These are phyloP conservation scores for Drosophila leonis DNA, from an alignment of 2,888 invertebrate species.

Conservation along the genomic window DNA sequence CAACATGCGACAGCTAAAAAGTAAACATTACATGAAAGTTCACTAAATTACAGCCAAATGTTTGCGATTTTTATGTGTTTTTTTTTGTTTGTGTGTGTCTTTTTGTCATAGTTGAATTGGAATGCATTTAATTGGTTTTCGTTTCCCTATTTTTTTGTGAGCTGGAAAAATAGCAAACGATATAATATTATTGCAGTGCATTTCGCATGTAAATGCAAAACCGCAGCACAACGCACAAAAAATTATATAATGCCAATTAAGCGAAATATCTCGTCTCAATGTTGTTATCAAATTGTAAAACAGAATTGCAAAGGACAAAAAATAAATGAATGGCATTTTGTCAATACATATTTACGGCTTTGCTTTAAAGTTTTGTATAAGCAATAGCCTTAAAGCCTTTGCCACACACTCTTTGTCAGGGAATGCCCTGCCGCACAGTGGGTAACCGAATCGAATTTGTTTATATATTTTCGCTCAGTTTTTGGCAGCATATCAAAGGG, in stretches of 20 bases:
- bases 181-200: slow-evolving; percentile 34
- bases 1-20: slow-evolving; percentile 13
- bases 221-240: slow-evolving; percentile 40
- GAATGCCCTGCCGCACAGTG: slow-evolving; percentile 14
- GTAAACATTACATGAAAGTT: slow-evolving; percentile 34
- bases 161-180: slow-evolving; percentile 35
- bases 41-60: slow-evolving; percentile 47
- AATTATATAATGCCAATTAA: slow-evolving; percentile 65
- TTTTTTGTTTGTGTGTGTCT: not conserved
- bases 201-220: slow-evolving; percentile 38
- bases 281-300: slow-evolving; percentile 38
- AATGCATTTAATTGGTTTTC: slow-evolving; percentile 65
- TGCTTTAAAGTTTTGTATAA: not conserved
- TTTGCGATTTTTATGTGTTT: slow-evolving; percentile 6
- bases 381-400: not conserved
- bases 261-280: slow-evolving; percentile 36
- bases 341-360: not conserved
- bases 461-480: slow-evolving; percentile 9
- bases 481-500: slow-evolving; percentile 47
- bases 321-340: not conserved
- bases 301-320: slow-evolving; percentile 20
- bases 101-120: slow-evolving; percentile 26
- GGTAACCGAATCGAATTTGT: slow-evolving; percentile 16
- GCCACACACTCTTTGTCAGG: too few relatives aligned
- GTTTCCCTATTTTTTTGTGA: not conserved